phyloP scores from a whole-genome alignment of 2,113 vertebrate species.

The Hippocampus mohnikei region DNA sequence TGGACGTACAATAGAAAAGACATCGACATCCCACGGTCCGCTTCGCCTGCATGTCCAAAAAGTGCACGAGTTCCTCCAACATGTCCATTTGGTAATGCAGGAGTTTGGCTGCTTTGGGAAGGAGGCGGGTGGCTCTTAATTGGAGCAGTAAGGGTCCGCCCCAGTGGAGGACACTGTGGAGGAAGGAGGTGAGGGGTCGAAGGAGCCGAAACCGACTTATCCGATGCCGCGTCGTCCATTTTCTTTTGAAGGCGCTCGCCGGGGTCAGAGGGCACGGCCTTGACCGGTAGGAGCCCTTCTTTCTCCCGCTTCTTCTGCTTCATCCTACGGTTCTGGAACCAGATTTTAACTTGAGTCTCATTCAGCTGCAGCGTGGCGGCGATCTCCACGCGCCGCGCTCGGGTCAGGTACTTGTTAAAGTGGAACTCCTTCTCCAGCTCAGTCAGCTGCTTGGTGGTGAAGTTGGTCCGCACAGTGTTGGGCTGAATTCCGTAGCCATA shows the following conservation, averaged over 20 bases:
- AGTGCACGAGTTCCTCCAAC: slow-evolving; percentile 38
- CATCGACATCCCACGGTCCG: slow-evolving; percentile 19
- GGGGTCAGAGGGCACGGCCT: slow-evolving; percentile 74
- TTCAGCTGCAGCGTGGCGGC: slow-evolving; percentile 93
- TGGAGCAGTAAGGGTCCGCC: slow-evolving; percentile 81
- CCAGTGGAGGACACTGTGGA: slow-evolving; percentile 72
- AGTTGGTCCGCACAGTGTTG: slow-evolving; percentile 93
- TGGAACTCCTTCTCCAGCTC: slow-evolving; percentile 98
- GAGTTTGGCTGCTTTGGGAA: slow-evolving; percentile 14
- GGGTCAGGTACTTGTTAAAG: slow-evolving; percentile 97
- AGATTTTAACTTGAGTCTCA: slow-evolving; percentile 98
- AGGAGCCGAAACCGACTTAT: slow-evolving; percentile 86
- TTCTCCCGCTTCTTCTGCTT: slow-evolving; percentile 99
- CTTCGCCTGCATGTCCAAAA: slow-evolving; percentile 12
- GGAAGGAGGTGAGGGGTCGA: slow-evolving; percentile 84
- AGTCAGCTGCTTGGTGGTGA: slow-evolving; percentile 96
- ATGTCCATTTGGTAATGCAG: slow-evolving; percentile 25
- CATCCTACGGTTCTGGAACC: slow-evolving; percentile 99
- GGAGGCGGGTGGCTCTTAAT: slow-evolving; percentile 63
- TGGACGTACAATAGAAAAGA: slow-evolving; percentile 36
- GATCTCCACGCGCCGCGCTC: slow-evolving; percentile 92
- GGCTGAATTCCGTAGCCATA: slow-evolving; percentile 91
- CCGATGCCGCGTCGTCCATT: slow-evolving; percentile 82
- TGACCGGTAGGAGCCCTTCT: slow-evolving; percentile 83
- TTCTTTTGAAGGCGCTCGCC: slow-evolving; percentile 81